Conservation (phyloP, 2,113 vertebrate species). For the Ellobius talpinus region DNA sequence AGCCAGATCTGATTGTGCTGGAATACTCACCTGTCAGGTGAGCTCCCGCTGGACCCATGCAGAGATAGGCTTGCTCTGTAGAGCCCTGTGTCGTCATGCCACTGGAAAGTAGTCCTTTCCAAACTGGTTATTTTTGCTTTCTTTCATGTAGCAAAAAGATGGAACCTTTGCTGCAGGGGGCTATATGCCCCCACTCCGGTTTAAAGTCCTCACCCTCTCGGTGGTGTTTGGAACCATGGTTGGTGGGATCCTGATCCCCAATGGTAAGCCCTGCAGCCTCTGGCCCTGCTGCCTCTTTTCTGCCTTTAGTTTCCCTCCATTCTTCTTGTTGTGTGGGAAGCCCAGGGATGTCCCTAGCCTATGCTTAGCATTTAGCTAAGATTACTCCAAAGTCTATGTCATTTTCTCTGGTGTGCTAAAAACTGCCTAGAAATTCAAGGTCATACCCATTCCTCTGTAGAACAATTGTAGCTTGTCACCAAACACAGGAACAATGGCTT, state of each 20-base stretch:
- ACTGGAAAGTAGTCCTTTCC: background rate
- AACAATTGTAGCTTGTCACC: background rate
- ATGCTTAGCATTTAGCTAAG: background rate
- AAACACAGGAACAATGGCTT: background rate
- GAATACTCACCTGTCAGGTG: accelerated
- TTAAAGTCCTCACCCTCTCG: slow-evolving; percentile 95
- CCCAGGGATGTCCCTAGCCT: background rate
- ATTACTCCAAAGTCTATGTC: background rate
- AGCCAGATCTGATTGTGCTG: accelerated
- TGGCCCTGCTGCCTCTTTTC: background rate
- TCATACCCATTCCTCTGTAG: background rate
- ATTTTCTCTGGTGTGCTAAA: background rate
- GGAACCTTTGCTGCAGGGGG: slow-evolving; percentile 97
- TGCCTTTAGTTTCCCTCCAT: background rate
- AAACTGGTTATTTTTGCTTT: background rate
- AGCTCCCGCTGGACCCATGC: accelerated
- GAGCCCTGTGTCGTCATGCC: background rate
- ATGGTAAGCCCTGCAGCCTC: slow-evolving; percentile 87
- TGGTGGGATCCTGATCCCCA: slow-evolving; percentile 97
- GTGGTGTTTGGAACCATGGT: slow-evolving; percentile 99
- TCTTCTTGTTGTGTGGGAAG: no score
- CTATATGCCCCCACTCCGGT: slow-evolving; percentile 98
- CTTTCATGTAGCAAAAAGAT: slow-evolving; percentile 93
- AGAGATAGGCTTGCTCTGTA: accelerated
- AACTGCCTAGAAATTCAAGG: background rate